phyloP scores from a whole-genome alignment of 2,797 vertebrate genomes.

The Xiphophorus birchmanni region DNA sequence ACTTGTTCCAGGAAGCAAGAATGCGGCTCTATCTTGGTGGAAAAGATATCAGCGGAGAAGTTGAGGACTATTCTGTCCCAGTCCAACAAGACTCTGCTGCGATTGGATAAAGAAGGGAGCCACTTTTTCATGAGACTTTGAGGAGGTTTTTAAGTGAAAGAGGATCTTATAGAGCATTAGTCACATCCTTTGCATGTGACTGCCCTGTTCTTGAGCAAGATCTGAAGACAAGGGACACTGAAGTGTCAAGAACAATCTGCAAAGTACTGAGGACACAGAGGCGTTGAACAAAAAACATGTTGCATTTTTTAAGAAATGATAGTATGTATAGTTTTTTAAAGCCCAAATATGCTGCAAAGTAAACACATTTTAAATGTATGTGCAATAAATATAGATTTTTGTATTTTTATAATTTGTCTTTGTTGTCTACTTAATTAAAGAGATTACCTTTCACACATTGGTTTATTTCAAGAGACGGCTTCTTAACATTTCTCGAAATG shows the following conservation, averaged over 20 bases:
- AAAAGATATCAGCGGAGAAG: constrained; percentile 21
- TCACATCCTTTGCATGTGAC: constrained; percentile 41
- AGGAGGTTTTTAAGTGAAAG: constrained; percentile 50
- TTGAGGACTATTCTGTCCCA: constrained; percentile 49
- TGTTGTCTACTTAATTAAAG: neutral
- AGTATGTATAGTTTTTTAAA: neutral
- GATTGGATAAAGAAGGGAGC: constrained; percentile 66
- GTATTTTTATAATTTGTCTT: neutral
- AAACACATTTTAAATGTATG: neutral
- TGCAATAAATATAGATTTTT: constrained; percentile 18
- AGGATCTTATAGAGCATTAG: constrained; percentile 52
- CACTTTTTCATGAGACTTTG: constrained; percentile 55
- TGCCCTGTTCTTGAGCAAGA: constrained; percentile 31
- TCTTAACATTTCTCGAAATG: neutral
- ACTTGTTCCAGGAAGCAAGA: constrained; percentile 52
- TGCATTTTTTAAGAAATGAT: neutral
- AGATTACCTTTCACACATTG: neutral
- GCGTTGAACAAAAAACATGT: neutral
- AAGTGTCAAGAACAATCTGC: constrained; percentile 29
- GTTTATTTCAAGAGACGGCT: neutral
- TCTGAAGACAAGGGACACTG: constrained; percentile 24
- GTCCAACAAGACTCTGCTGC: constrained; percentile 43
- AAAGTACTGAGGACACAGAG: constrained; percentile 20
- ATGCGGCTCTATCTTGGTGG: constrained; percentile 30
- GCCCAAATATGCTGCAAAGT: constrained; percentile 34